Evolutionary conservation across 2,113 vertebrate species (phyloP), one percentile per base, ranked within the genome.

Genomic region (Erythrocebus patas): DNA sequence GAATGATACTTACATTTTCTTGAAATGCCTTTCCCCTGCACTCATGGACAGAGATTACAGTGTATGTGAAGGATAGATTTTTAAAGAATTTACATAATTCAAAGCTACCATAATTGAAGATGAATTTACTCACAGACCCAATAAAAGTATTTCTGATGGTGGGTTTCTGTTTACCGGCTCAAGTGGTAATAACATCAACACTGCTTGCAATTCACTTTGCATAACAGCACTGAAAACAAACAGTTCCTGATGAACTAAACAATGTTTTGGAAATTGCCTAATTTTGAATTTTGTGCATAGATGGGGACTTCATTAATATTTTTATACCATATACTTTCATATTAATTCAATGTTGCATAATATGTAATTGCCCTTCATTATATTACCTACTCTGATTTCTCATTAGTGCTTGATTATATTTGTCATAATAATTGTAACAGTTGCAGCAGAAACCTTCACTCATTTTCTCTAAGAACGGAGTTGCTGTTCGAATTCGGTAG

Each of bases 271-370:
- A 84, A 92, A 91, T 43, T 72, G 52, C 50, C 55, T 96, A 78
- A 92, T 95, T 96, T 97, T 35, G 20, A 92, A 95, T 82, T 95
- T 98, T 85, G 72, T 73, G 40, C 76, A 78, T 96, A 96, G 92
- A 13, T 88, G 81, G 64, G 23, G 64, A 86, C 57, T 88, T 95
- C 88, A 95, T 98, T 96, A 97, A 90, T 94, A 93, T 89, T 96
- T 97, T 97, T 93, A 64, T 85, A 72, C 81, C 76, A 82, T 76
- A 88, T 52, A 61, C 90, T 96, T 97, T 91, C 88, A 97, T 35
- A 97, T 96, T 95, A 94, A 98, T 91, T 98, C 82, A 73, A 12
- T 97, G 97, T 96, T 97, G 88, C 57, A 84, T 93, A 96, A 95
- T 97, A 97, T 75, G 94, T 72, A 92, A 88, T 96, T 95, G 76